Percentiles rank a stretch among this genome's conserved stretches.
These are phyloP conservation scores for Tichodroma muraria DNA, from an alignment of 2,113 vertebrate genomes.

Conservation along the genomic window DNA sequence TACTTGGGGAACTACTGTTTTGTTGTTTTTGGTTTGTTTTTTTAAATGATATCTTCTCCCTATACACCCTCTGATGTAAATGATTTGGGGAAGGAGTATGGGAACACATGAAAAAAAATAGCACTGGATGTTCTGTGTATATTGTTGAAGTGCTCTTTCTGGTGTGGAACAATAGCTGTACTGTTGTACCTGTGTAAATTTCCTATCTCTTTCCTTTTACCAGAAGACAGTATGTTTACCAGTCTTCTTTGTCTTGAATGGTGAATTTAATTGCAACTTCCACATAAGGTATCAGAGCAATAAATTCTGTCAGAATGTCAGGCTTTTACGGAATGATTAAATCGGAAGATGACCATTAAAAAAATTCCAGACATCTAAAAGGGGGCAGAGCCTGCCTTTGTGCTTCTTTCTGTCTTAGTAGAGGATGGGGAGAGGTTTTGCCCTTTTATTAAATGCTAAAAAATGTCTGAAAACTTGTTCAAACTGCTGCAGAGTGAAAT, in stretches of 20 bases:
- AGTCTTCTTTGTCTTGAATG: background rate
- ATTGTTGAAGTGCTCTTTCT: background rate
- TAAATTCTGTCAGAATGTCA: background rate
- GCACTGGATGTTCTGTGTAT: background rate
- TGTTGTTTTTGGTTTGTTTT: background rate
- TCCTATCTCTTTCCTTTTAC: background rate
- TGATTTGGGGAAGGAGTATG: background rate
- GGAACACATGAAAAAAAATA: background rate
- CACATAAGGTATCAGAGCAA: background rate
- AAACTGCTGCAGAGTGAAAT: background rate
- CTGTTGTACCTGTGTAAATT: background rate
- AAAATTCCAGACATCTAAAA: background rate
- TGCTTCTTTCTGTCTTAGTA: background rate
- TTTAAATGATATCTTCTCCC: background rate
- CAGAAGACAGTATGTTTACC: background rate
- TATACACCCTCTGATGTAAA: background rate
- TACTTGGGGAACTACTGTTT: background rate
- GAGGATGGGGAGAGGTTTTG: background rate
- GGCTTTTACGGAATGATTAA: background rate
- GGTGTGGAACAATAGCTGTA: background rate
- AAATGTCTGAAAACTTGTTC: background rate
- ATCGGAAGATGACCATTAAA: background rate
- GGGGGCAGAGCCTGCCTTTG: background rate
- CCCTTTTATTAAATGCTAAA: background rate
- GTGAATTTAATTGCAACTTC: background rate